phyloP scores from a whole-genome alignment of 2,888 invertebrate genomes.

The Agrochola macilenta region DNA sequence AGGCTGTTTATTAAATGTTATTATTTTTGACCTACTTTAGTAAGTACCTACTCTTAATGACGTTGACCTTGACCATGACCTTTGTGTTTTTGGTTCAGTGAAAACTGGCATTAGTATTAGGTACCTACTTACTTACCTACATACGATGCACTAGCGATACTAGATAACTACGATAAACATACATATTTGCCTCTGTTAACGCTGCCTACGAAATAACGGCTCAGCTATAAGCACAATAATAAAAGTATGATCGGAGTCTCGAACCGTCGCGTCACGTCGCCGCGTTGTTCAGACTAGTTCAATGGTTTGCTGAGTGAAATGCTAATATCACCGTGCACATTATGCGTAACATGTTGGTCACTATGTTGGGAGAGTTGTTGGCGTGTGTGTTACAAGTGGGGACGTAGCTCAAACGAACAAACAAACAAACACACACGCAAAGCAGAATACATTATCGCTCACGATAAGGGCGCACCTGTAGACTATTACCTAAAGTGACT shows the following conservation, averaged over 20 bases:
- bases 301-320: neutral
- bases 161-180: neutral
- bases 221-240: too few relatives aligned
- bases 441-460: conserved; percentile 3
- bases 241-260: neutral
- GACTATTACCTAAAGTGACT: conserved; percentile 8
- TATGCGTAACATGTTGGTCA: neutral
- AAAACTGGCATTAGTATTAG: neutral
- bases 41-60: too few relatives aligned
- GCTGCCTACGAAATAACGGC: neutral
- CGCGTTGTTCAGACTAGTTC: neutral
- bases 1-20: too few relatives aligned
- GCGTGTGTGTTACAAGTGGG: conserved; percentile 1
- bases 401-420: conserved; percentile 1
- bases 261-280: neutral
- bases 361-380: neutral
- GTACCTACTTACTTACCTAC: neutral
- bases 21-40: too few relatives aligned
- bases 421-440: neutral
- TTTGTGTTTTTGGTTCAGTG: too few relatives aligned
- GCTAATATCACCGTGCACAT: neutral
- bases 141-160: neutral
- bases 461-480: neutral
- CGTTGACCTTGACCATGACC: too few relatives aligned
- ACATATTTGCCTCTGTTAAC: neutral